Evolutionary conservation across 2,888 invertebrate species (phyloP).

Genomic region (Colostygia pectinataria): DNA sequence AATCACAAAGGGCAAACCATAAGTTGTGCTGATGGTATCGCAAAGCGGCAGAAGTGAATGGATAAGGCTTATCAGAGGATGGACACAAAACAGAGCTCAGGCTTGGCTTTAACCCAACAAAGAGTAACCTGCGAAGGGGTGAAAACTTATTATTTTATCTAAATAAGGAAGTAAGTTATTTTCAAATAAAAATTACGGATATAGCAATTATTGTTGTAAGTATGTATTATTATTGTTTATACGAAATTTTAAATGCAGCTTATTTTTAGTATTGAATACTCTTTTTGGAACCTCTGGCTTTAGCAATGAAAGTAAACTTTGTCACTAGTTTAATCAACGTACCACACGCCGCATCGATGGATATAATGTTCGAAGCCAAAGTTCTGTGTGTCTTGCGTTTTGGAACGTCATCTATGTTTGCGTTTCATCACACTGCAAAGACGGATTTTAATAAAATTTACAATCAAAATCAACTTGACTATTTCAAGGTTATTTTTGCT

Average conservation of each 20-base stretch:
- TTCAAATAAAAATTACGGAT: too few relatives aligned
- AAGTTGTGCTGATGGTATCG: slow-evolving; percentile 9
- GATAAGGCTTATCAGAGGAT: slow-evolving; percentile 9
- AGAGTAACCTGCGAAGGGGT: neutral
- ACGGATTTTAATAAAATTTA: too few relatives aligned
- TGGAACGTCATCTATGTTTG: too few relatives aligned
- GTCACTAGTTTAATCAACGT: slow-evolving; percentile 27
- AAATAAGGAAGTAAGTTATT: too few relatives aligned
- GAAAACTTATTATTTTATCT: neutral
- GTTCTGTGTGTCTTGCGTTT: too few relatives aligned
- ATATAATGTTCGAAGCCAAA: neutral
- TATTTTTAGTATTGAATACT: too few relatives aligned
- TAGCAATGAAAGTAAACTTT: slow-evolving; percentile 4
- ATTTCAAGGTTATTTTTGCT: too few relatives aligned
- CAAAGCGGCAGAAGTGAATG: slow-evolving; percentile 5
- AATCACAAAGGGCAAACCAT: slow-evolving; percentile 10
- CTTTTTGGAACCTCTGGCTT: slow-evolving; percentile 14
- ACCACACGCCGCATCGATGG: slow-evolving; percentile 11
- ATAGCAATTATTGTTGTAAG: too few relatives aligned
- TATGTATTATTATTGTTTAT: too few relatives aligned
- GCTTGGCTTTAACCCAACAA: slow-evolving; percentile 7
- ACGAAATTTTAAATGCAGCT: too few relatives aligned
- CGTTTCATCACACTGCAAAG: too few relatives aligned
- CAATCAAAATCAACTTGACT: too few relatives aligned
- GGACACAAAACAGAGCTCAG: slow-evolving; percentile 9